Base-by-base conservation (phyloP, 2,888 invertebrate genomes). In the Ectropis crepuscularia region DNA sequence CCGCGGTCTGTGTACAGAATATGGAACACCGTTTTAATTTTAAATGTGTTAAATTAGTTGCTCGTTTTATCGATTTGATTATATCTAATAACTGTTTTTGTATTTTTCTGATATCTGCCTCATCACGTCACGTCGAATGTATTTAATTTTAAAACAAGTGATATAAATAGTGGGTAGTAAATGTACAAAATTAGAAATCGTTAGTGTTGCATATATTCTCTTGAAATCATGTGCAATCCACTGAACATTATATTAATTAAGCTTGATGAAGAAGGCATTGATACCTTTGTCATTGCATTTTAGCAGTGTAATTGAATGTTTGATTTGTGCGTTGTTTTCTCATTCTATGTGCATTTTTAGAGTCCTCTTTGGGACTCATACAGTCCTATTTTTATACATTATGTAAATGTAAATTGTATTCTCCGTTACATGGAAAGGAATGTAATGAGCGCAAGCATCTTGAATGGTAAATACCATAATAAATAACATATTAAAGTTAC, bases 341-440 rank as follows among this genome's bases (percentile, higher is more conserved):
- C 86, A 87, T 87, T 87, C 82, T 89, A 85, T 80, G 80, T 91
- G 91, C 91, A 92, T 92, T 92, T 91, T 82, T 71, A 67, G 92
- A 86, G 90, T 86, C 88, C 75, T 76, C 70, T 72, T 28, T 71
- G 80, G 84, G 90, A 75, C 89, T 89, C 90, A 73, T 85, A 90
- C 89, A 90, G 90, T 92, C 92, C 91, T 92, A 92, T 92, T 92
- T 92, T 92, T 92, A 92, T 92, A 92, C 91, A 92, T 87, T 87
- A 90, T 91, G 88, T 90, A 28, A 89, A 41, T 41, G 41, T 47
- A 89, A 90, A 80, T 88, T 86, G 86, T 89, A 87, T 88, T 89
- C 88, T 90, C 88, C 88, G 86, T 91, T 90, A 90, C 89, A 89
- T 87, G 80, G 79, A 81, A 85, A 79, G 82, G 81, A 86, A 82